Conservation (phyloP, 1,140 invertebrate genomes). For the Psilanteris sp. region DNA sequence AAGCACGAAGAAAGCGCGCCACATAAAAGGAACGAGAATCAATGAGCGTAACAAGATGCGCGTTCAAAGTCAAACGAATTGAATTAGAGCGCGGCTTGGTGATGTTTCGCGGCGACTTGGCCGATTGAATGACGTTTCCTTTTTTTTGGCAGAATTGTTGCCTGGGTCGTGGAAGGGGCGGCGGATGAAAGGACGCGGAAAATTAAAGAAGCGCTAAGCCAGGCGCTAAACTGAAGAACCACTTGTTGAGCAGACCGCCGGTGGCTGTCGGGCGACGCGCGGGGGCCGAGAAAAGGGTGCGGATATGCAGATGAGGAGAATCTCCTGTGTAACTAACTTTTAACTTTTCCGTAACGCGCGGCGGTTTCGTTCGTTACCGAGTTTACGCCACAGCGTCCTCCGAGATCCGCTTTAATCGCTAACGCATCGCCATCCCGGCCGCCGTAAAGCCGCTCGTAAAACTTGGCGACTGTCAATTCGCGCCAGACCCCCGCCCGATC, state of each 20-base stretch:
- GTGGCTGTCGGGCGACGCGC: slow-evolving; percentile 60
- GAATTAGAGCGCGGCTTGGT: background rate
- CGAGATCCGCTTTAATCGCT: slow-evolving; percentile 46
- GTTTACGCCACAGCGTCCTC: slow-evolving; percentile 30
- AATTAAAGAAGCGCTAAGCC: slow-evolving; percentile 80
- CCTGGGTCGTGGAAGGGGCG: background rate
- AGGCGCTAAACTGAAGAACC: slow-evolving; percentile 79
- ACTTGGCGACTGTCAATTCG: slow-evolving; percentile 24
- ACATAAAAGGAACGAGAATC: background rate
- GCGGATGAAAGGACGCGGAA: slow-evolving; percentile 66
- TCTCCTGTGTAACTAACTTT: slow-evolving; percentile 77
- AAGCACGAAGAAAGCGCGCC: background rate
- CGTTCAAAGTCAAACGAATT: background rate
- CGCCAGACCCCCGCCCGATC: background rate
- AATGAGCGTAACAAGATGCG: background rate
- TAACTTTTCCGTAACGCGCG: slow-evolving; percentile 58
- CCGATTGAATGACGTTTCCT: slow-evolving; percentile 16
- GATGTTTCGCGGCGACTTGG: slow-evolving; percentile 7
- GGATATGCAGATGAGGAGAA: slow-evolving; percentile 79
- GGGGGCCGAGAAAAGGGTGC: slow-evolving; percentile 65
- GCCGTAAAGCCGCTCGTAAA: slow-evolving; percentile 37
- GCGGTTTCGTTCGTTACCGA: slow-evolving; percentile 46
- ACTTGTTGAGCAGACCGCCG: slow-evolving; percentile 76
- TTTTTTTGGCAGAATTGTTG: slow-evolving; percentile 11
- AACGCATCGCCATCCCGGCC: slow-evolving; percentile 3